These are phyloP conservation scores for Erythrocebus patas DNA, from an alignment of 2,113 vertebrate genomes.

Conservation along the genomic window DNA sequence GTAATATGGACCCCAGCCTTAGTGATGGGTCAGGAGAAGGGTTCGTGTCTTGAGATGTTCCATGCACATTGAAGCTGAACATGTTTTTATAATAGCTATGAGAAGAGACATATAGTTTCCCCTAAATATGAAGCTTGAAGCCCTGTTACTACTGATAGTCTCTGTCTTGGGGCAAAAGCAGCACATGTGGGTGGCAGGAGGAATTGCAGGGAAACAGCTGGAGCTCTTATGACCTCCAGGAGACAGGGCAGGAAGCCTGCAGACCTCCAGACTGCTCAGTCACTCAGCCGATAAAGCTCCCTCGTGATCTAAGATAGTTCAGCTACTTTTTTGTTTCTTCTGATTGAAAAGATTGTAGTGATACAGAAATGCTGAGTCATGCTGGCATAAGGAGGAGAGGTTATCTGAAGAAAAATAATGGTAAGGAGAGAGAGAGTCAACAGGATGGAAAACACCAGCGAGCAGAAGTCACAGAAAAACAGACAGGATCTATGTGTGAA, in stretches of 20 bases:
- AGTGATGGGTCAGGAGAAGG: too few relatives aligned
- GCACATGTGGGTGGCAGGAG: rapidly evolving
- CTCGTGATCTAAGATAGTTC: rapidly evolving
- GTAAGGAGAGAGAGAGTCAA: background rate
- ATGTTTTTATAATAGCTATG: background rate
- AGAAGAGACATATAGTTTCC: background rate
- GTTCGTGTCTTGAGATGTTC: background rate
- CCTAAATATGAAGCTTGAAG: too few relatives aligned
- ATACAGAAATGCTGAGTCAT: background rate
- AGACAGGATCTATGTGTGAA: rapidly evolving
- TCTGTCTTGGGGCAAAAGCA: background rate
- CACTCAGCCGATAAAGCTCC: rapidly evolving
- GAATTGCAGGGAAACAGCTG: background rate
- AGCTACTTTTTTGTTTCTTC: background rate
- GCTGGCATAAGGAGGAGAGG: rapidly evolving
- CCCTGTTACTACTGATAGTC: rapidly evolving
- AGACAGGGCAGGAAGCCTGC: background rate
- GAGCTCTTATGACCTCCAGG: rapidly evolving
- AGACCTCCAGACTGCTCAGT: rapidly evolving
- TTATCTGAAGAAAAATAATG: background rate
- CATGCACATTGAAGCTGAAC: background rate
- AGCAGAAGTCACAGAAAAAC: background rate
- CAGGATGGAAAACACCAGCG: background rate
- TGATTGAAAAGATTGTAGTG: background rate
- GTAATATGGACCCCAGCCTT: rapidly evolving